Conservation (phyloP, 2,888 invertebrate genomes). For the Steromphala cineraria region DNA sequence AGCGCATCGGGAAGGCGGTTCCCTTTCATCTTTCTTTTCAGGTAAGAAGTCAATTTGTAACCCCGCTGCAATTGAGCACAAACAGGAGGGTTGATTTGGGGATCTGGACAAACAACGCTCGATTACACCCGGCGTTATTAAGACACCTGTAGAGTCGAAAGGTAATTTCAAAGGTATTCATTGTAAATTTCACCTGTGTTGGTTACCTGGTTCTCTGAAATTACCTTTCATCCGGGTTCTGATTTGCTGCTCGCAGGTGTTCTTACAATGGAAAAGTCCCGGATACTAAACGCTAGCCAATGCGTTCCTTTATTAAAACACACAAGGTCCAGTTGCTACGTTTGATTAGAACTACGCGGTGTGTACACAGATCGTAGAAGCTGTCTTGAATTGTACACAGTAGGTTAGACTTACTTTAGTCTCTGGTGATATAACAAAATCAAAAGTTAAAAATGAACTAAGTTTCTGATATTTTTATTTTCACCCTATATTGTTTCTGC, state of each 20-base stretch:
- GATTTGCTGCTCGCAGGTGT: background rate
- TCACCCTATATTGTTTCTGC: too few relatives aligned
- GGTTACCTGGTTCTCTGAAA: background rate
- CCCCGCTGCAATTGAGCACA: background rate
- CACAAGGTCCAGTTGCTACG: too few relatives aligned
- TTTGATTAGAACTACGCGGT: too few relatives aligned
- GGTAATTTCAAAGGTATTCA: background rate
- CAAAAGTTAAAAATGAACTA: too few relatives aligned
- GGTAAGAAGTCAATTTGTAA: constrained; percentile 13
- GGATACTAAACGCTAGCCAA: too few relatives aligned
- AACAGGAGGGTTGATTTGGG: background rate
- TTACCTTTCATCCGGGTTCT: background rate
- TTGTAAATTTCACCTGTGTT: background rate
- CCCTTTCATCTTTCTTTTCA: background rate
- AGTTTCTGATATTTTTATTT: too few relatives aligned
- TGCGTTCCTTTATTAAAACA: too few relatives aligned
- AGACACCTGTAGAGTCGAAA: background rate
- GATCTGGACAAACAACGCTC: background rate
- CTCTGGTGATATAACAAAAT: too few relatives aligned
- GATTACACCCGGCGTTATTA: background rate
- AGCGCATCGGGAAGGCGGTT: background rate
- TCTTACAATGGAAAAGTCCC: background rate
- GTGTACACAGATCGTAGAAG: too few relatives aligned
- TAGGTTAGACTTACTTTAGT: too few relatives aligned
- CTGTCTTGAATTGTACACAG: too few relatives aligned